Evolutionary conservation across 2,888 invertebrate genomes (phyloP).

Genomic region (Eristalis arbustorum): DNA sequence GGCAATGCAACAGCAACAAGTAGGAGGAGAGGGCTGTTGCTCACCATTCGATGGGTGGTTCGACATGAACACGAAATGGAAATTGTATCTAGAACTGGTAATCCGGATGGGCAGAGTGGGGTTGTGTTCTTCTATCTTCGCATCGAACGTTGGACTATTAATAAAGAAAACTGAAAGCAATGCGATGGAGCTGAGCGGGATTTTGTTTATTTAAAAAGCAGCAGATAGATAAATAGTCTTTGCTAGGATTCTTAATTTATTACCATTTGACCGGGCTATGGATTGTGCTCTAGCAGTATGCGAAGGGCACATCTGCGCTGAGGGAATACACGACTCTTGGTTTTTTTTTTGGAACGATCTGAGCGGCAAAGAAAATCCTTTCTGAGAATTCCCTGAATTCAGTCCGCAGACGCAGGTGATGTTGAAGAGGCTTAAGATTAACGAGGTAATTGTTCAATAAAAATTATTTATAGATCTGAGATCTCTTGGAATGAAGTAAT

Average conservation of each 20-base stretch:
- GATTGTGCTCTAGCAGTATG: conserved; percentile 14
- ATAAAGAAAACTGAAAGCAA: conserved; percentile 35
- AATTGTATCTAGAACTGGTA: conserved; percentile 52
- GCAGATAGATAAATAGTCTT: conserved; percentile 57
- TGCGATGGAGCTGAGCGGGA: conserved; percentile 18
- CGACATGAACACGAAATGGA: conserved; percentile 64
- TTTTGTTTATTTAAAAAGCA: conserved; percentile 60
- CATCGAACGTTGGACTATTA: conserved; percentile 55
- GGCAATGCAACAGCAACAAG: neutral
- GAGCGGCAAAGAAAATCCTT: conserved; percentile 21
- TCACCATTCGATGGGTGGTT: conserved; percentile 49
- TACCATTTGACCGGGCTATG: conserved; percentile 49
- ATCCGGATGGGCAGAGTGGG: conserved; percentile 55
- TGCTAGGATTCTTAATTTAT: conserved; percentile 62
- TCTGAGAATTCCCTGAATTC: neutral
- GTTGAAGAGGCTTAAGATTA: conserved; percentile 34
- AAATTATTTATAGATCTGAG: neutral
- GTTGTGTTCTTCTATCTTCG: conserved; percentile 53
- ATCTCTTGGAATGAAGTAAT: neutral
- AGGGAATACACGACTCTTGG: conserved; percentile 3
- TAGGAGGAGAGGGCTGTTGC: conserved; percentile 14
- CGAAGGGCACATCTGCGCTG: conserved; percentile 27
- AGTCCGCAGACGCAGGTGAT: conserved; percentile 16
- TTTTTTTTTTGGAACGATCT: neutral
- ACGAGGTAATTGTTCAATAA: conserved; percentile 23